A percentile compares a stretch with the other conserved stretches of the same genome.
These are phyloP conservation scores for Eleutherodactylus coqui DNA, from an alignment of 2,797 vertebrate species.

Conservation along the genomic window DNA sequence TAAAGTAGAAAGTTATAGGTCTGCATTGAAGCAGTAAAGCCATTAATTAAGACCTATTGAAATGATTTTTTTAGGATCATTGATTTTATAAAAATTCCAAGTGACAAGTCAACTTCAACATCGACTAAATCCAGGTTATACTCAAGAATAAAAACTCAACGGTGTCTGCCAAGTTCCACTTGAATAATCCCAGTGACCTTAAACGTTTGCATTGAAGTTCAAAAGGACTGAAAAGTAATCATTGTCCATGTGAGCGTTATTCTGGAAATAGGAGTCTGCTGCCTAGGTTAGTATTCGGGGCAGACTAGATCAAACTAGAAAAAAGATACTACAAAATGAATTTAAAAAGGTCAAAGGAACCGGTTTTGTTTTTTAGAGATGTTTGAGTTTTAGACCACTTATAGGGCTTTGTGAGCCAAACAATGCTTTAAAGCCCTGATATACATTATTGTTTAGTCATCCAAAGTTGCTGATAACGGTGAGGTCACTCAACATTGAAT, in stretches of 20 bases:
- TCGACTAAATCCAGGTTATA: neutral
- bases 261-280: neutral
- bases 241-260: neutral
- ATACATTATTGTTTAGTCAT: too few species aligned
- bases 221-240: neutral
- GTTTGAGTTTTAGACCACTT: neutral
- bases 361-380: neutral
- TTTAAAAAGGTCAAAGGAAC: neutral
- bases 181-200: constrained; percentile 41
- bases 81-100: constrained; percentile 45
- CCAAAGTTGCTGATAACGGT: too few species aligned
- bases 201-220: constrained; percentile 25
- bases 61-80: constrained; percentile 61
- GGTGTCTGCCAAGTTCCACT: constrained; percentile 29
- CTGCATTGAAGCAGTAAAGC: constrained; percentile 61
- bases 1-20: constrained; percentile 48
- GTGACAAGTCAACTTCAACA: constrained; percentile 45
- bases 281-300: neutral
- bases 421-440: neutral
- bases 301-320: neutral
- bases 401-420: neutral
- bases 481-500: too few species aligned
- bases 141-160: constrained; percentile 24
- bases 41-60: constrained; percentile 60
- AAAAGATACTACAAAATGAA: neutral